Percentiles rank a stretch among this genome's conserved stretches.
Conservation (phyloP, 2,113 vertebrate genomes). For the Trochalopteron elliotii region DNA sequence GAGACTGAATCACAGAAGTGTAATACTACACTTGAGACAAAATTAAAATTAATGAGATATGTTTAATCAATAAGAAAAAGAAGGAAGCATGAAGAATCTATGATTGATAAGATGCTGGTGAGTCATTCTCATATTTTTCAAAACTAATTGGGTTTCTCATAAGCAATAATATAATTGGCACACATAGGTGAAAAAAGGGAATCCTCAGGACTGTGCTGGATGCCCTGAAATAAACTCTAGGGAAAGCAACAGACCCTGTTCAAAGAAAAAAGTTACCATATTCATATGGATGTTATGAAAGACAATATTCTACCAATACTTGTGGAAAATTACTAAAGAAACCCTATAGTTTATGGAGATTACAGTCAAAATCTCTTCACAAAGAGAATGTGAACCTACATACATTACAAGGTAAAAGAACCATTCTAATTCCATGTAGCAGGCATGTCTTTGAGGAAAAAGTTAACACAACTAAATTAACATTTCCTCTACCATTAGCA, state of each 20-base stretch:
- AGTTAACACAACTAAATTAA: not conserved
- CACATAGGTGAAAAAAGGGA: not conserved
- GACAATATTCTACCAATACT: not conserved
- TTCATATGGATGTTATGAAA: not conserved
- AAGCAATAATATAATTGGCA: not conserved
- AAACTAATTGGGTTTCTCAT: not conserved
- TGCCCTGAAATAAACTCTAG: not conserved
- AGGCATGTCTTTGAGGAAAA: not conserved
- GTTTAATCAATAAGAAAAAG: not conserved
- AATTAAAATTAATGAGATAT: not conserved
- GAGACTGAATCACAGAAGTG: not conserved
- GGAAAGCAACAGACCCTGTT: not conserved
- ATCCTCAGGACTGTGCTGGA: not conserved
- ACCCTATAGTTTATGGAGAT: rapidly evolving
- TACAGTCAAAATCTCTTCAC: not conserved
- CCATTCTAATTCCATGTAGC: not conserved
- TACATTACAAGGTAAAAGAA: not conserved
- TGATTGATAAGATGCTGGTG: not conserved
- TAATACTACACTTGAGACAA: not conserved
- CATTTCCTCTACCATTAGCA: not conserved
- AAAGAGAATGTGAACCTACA: not conserved
- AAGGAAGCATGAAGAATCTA: not conserved
- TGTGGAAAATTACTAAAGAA: not conserved
- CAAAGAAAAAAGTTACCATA: not conserved
- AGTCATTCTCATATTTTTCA: not conserved